phyloP scores from a whole-genome alignment of 2,797 vertebrate species.

The Manis pentadactyla region DNA sequence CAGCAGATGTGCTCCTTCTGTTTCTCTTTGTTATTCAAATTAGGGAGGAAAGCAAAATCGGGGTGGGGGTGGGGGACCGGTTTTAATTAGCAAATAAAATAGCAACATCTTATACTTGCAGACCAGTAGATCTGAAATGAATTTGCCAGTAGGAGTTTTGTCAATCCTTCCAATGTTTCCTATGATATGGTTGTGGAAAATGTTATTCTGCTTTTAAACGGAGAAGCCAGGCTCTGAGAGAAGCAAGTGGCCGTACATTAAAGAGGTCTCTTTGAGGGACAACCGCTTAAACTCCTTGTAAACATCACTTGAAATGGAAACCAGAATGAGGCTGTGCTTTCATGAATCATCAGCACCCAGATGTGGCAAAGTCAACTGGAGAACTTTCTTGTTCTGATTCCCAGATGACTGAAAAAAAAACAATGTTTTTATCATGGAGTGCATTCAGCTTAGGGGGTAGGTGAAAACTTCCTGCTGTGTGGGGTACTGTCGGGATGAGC shows the following conservation, averaged over 20 bases:
- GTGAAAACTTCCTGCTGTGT: not conserved
- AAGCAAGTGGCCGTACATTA: not conserved
- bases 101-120: not conserved
- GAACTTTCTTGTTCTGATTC: conserved; percentile 1
- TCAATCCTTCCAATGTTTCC: conserved; percentile 30
- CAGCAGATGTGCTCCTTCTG: conserved; percentile 78
- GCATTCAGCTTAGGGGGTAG: not conserved
- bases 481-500: too few species aligned
- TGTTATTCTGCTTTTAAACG: not conserved
- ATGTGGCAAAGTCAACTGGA: not conserved
- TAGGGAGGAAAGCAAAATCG: conserved; percentile 52
- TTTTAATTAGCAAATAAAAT: conserved; percentile 79
- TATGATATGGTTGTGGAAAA: conserved; percentile 57
- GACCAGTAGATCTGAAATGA: conserved; percentile 60
- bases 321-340: not conserved
- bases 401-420: conserved; percentile 15
- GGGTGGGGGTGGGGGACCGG: conserved; percentile 39
- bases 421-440: not conserved
- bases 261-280: conserved; percentile 12
- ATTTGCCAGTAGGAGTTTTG: conserved; percentile 58
- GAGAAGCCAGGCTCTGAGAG: not conserved
- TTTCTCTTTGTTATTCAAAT: conserved; percentile 76
- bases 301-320: conserved; percentile 46
- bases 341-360: not conserved
- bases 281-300: not conserved